Evolutionary conservation across 2,888 invertebrate species (phyloP).

Genomic region (Phalangium opilio): DNA sequence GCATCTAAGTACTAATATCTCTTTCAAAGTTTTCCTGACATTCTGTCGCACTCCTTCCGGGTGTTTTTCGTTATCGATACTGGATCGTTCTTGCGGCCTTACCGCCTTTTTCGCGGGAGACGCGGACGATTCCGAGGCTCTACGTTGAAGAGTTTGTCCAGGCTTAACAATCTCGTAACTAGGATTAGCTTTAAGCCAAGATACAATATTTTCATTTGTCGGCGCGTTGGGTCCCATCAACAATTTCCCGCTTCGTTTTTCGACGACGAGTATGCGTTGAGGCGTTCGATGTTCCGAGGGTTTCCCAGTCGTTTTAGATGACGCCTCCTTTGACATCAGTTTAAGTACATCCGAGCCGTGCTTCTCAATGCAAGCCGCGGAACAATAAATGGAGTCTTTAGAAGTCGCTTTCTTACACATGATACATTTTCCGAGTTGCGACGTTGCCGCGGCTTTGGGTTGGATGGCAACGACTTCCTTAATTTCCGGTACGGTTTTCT

Average conservation of each 20-base stretch:
- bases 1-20: conserved; percentile 21
- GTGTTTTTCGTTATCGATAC: conserved; percentile 23
- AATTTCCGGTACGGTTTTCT: too few species aligned
- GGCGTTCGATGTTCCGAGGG: conserved; percentile 1
- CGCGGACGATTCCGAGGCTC: neutral
- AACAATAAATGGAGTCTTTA: conserved; percentile 54
- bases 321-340: conserved; percentile 19
- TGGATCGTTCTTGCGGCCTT: conserved; percentile 3
- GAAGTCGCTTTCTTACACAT: conserved; percentile 23
- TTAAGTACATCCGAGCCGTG: conserved; percentile 52
- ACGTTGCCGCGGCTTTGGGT: too few species aligned
- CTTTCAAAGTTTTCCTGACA: conserved; percentile 56
- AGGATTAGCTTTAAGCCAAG: conserved; percentile 73
- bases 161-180: conserved; percentile 60
- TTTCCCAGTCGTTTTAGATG: neutral
- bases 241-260: conserved; percentile 57
- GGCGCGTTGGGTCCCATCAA: conserved; percentile 67
- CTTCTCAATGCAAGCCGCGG: conserved; percentile 66
- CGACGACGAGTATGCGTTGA: conserved; percentile 53
- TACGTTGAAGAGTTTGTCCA: conserved; percentile 6
- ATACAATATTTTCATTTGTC: conserved; percentile 55
- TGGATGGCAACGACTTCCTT: too few species aligned
- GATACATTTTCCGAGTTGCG: conserved; percentile 11
- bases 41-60: conserved; percentile 60
- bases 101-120: conserved; percentile 11